phyloP scores from a whole-genome alignment of 2,113 vertebrate genomes.

The Tenebrosternarchus preto region DNA sequence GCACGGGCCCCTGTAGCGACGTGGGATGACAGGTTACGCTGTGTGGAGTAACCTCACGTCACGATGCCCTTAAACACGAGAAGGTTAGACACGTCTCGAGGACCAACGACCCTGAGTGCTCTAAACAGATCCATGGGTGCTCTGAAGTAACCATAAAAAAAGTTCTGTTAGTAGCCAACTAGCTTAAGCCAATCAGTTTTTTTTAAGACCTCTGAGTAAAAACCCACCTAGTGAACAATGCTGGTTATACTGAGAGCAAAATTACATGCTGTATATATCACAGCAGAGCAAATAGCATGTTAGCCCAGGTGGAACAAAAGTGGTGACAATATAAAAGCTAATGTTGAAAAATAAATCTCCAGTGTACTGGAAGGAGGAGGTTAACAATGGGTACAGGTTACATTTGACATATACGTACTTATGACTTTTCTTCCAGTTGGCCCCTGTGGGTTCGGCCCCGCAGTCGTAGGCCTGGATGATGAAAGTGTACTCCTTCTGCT shows the following conservation, averaged over 20 bases:
- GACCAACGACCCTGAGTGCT: not conserved
- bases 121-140: not conserved
- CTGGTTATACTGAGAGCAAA: not conserved
- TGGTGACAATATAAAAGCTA: not conserved
- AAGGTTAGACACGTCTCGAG: not conserved
- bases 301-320: not conserved
- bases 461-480: constrained; percentile 98
- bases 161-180: not conserved
- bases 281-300: not conserved
- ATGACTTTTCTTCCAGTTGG: constrained; percentile 95
- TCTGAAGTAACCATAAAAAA: not conserved
- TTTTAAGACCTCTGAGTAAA: not conserved
- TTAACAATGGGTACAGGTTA: too few relatives aligned
- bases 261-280: not conserved
- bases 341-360: too few relatives aligned
- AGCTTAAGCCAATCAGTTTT: not conserved
- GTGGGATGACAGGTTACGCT: too few relatives aligned
- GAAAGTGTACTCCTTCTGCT: constrained; percentile 96
- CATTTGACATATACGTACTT: constrained; percentile 79
- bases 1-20: too few relatives aligned
- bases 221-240: too few relatives aligned
- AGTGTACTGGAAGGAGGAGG: not conserved
- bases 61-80: too few relatives aligned
- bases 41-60: too few relatives aligned
- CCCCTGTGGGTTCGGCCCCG: constrained; percentile 82